Evolutionary conservation across 1,140 invertebrate genomes (phyloP).

Genomic region (Heliconius eleuchia): DNA sequence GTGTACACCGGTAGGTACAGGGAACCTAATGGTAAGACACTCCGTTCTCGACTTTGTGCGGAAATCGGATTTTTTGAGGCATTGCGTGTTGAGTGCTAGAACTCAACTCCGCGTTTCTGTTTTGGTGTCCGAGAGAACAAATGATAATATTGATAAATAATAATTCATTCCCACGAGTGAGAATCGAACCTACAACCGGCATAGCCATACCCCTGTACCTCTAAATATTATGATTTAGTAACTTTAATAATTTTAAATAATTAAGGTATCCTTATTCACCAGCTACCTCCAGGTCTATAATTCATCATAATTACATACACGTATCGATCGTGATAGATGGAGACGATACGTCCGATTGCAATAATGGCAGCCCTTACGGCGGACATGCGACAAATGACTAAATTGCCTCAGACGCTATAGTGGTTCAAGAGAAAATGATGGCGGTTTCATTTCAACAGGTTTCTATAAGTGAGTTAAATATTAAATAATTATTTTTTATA

Average conservation of each 20-base stretch:
- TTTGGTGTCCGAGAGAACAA: too few relatives aligned
- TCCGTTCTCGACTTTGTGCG: too few relatives aligned
- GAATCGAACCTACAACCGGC: too few relatives aligned
- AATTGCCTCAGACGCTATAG: constrained; percentile 48
- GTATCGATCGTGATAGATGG: constrained; percentile 39
- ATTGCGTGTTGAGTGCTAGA: too few relatives aligned
- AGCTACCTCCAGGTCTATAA: constrained; percentile 4
- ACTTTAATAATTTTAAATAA: constrained; percentile 5
- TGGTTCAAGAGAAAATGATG: constrained; percentile 15
- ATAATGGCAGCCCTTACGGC: constrained; percentile 34
- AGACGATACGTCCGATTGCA: constrained; percentile 38
- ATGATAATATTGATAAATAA: too few relatives aligned
- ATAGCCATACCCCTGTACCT: too few relatives aligned
- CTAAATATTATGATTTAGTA: background rate
- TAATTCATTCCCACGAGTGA: too few relatives aligned
- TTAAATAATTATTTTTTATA: background rate
- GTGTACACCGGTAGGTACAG: too few relatives aligned
- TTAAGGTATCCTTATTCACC: background rate
- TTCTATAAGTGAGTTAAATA: constrained; percentile 2
- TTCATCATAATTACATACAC: constrained; percentile 26
- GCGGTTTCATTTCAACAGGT: background rate
- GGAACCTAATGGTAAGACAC: too few relatives aligned
- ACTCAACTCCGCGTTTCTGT: too few relatives aligned
- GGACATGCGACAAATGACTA: constrained; percentile 68
- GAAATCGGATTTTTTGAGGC: too few relatives aligned